Evolutionary conservation across 2,797 vertebrate genomes (phyloP).

Genomic region (Neomorphus geoffroyi): DNA sequence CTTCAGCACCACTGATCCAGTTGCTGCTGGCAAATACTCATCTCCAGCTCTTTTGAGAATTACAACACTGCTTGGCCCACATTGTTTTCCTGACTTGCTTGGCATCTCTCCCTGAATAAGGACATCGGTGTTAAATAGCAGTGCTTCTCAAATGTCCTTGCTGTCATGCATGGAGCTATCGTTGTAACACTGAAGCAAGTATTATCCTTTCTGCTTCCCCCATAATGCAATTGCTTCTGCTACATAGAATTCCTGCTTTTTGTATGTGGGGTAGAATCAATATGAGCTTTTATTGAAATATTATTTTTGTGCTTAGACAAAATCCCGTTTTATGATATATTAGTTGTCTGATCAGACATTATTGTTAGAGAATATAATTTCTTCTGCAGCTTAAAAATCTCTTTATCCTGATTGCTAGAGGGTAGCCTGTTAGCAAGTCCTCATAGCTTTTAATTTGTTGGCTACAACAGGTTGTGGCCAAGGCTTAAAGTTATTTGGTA

Average conservation of each 20-base stretch:
- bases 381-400: background rate
- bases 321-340: background rate
- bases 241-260: background rate
- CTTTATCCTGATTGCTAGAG: background rate
- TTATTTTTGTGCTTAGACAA: background rate
- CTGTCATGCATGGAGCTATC: background rate
- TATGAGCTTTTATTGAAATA: background rate
- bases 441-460: background rate
- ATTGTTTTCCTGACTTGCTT: background rate
- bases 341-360: background rate
- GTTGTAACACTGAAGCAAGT: background rate
- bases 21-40: background rate
- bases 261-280: background rate
- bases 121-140: background rate
- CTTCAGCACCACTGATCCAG: background rate
- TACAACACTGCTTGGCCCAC: background rate
- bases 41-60: background rate
- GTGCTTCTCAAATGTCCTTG: background rate
- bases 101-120: background rate
- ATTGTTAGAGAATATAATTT: background rate
- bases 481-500: background rate
- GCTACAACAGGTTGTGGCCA: background rate
- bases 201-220: background rate
- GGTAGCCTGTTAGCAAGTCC: background rate
- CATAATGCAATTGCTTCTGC: background rate